Base-by-base conservation (phyloP, 2,888 invertebrate species). In the Monopis laevigella region DNA sequence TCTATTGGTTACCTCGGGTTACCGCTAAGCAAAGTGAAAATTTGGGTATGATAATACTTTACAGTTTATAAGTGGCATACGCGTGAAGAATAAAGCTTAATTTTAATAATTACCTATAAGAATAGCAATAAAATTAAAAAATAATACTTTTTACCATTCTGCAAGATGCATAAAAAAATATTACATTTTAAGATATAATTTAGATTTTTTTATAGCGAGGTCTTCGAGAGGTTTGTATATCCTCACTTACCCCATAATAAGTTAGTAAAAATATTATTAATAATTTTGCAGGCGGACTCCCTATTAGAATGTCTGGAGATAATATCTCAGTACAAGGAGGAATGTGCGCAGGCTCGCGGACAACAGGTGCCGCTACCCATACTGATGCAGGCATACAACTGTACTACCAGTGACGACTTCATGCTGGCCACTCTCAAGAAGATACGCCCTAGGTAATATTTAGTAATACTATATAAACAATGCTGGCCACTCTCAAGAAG, bases 291-390 rank as follows among this genome's bases (percentile, higher is more conserved):
- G 86, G 94, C 96, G 18, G 98, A 98, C 64, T 87, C 90, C 40
- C 87, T 99, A 49, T 80, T 97, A 54, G 98, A 98, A 67, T 96
- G 96, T 50, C 67, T 99, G 41, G 91, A 92, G 43, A 83, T 94
- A 39, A 86, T 88, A 13, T 82, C 83, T 52, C 82, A 85, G 50
- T 89, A 86, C 58, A 65, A 72, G 48, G 77, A 82, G 48, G 84
- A 88, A 56, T 62, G 87, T 51, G 73, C 64, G 2, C 87, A 86
- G 53, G 59, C 72, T 55, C 62, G 71, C 59, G 63, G 80, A 0
- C 87, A 87, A 41, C 50, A 50, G 2, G 69, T 73, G 16, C 71
- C 82, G 43, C 72, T 87, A 32, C 96, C 96, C 49, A 86, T 92
- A 0, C 66, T 98, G 38, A 92, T 98, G 89, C 80, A 85, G 42